A percentile compares a stretch with the other conserved stretches of the same genome.
Evolutionary conservation across 2,113 vertebrate genomes (phyloP).

Genomic region (Elachura formosa): DNA sequence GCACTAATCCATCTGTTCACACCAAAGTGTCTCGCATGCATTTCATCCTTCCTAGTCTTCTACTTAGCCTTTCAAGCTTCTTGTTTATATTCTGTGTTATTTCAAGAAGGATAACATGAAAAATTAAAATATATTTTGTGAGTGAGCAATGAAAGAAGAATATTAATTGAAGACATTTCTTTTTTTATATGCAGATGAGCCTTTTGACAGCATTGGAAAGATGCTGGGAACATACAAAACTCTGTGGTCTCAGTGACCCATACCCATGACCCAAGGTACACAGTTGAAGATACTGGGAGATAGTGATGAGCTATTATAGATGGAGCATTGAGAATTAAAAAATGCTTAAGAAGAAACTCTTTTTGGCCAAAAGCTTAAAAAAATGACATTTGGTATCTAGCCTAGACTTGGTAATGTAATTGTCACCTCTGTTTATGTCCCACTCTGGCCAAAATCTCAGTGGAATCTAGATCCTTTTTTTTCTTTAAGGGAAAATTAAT

Average conservation of each 20-base stretch:
- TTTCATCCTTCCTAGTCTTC: not conserved
- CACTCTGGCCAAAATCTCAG: not conserved
- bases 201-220: not conserved
- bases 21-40: not conserved
- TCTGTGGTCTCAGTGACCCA: rapidly evolving
- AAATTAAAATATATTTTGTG: no score
- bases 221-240: not conserved
- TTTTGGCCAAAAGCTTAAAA: not conserved
- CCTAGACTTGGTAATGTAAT: not conserved
- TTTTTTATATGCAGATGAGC: not conserved
- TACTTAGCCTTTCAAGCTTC: not conserved
- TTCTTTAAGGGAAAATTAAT: not conserved
- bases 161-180: not conserved
- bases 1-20: not conserved
- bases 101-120: not conserved
- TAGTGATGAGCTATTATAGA: not conserved
- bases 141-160: not conserved
- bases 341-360: not conserved
- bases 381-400: not conserved
- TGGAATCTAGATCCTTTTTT: not conserved
- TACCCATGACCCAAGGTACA: no score
- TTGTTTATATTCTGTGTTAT: not conserved
- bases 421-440: not conserved
- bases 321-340: not conserved
- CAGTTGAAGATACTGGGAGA: not conserved